Percentiles rank a stretch among this genome's conserved stretches.
Conservation (phyloP, 2,113 vertebrate species). For the Meleagris gallopavo region DNA sequence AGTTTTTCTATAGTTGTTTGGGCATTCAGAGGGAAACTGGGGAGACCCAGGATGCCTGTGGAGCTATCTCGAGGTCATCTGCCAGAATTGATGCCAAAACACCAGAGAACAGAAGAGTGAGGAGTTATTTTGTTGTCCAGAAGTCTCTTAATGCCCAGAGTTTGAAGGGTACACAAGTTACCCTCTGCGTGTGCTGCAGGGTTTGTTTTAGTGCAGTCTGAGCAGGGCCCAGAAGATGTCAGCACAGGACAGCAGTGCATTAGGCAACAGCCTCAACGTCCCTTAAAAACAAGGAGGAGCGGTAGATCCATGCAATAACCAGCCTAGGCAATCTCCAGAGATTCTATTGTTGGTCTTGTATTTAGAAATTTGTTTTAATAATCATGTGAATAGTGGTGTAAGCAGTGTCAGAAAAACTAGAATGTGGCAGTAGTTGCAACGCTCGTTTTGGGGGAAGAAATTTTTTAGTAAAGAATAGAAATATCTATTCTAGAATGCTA, state of each 20-base stretch:
- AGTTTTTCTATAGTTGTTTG: not conserved
- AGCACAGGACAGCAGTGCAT: slow-evolving; percentile 6
- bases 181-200: accelerated
- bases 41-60: not conserved
- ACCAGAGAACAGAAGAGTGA: not conserved
- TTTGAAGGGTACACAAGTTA: not conserved
- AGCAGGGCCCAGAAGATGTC: slow-evolving; percentile 48
- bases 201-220: not conserved
- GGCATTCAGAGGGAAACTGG: not conserved
- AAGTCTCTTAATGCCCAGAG: not conserved
- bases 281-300: not conserved
- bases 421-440: not conserved
- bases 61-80: not conserved
- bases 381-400: not conserved
- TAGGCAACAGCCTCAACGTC: not conserved
- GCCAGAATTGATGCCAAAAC: not conserved
- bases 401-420: not conserved
- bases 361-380: not conserved
- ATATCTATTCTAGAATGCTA: not conserved
- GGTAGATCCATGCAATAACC: not conserved
- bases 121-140: not conserved
- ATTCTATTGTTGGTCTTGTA: not conserved
- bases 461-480: not conserved
- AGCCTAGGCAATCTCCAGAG: not conserved
- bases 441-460: not conserved